Evolutionary conservation across 2,113 vertebrate genomes (phyloP).

Genomic region (Solea solea): DNA sequence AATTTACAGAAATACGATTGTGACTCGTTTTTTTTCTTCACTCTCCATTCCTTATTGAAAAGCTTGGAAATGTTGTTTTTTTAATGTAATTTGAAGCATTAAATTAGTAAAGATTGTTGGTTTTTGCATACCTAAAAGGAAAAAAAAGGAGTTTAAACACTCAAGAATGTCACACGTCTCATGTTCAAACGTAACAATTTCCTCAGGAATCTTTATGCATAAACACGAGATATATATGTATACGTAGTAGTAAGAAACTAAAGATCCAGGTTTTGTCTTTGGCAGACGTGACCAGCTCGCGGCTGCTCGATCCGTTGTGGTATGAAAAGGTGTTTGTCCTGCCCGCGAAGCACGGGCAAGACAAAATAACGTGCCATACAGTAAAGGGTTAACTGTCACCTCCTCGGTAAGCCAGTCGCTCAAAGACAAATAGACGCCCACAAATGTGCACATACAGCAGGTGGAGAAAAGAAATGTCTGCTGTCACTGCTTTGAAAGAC

Average conservation of each 20-base stretch:
- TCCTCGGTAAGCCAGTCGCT: conserved; percentile 41
- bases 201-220: conserved; percentile 71
- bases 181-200: conserved; percentile 54
- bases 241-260: conserved; percentile 30
- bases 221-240: conserved; percentile 25
- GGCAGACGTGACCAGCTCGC: conserved; percentile 18
- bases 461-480: conserved; percentile 12
- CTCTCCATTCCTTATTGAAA: conserved; percentile 12
- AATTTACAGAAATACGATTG: conserved; percentile 26
- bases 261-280: conserved; percentile 17
- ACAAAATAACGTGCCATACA: conserved; percentile 20
- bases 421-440: conserved; percentile 37
- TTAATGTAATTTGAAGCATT: conserved; percentile 47
- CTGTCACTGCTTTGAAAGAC: conserved; percentile 48
- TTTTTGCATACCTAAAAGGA: conserved; percentile 30
- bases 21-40: conserved; percentile 21
- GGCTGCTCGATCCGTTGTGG: conserved; percentile 24
- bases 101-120: conserved; percentile 47
- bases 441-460: conserved; percentile 34
- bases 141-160: conserved; percentile 23
- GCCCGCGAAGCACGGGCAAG: conserved; percentile 16
- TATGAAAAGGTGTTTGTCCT: neutral
- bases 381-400: conserved; percentile 32
- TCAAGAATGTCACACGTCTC: conserved; percentile 53
- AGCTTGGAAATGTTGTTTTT: conserved; percentile 14